Conservation (phyloP, 2,113 vertebrate species). For the Emydocephalus ijimae region DNA sequence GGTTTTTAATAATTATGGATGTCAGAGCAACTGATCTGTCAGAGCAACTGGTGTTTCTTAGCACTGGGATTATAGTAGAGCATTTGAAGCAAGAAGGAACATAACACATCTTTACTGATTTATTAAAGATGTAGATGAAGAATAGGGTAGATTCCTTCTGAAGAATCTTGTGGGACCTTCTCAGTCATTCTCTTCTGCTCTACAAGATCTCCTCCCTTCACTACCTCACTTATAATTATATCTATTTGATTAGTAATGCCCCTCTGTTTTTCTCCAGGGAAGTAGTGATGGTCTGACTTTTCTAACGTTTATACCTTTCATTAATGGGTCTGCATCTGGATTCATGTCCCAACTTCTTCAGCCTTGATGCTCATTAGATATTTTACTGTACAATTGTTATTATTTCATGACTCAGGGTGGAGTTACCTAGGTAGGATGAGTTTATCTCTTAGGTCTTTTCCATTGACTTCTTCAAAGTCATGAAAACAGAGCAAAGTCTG, state of each 20-base stretch:
- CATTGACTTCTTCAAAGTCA: neutral
- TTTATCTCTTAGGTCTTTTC: neutral
- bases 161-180: neutral
- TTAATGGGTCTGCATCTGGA: neutral
- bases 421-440: neutral
- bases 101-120: too few species aligned
- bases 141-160: neutral
- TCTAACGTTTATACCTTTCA: neutral
- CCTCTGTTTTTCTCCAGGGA: neutral
- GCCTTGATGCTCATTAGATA: neutral
- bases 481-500: neutral
- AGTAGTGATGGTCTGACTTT: fast-evolving
- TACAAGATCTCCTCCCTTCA: too few species aligned
- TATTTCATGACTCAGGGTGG: neutral
- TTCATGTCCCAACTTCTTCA: neutral
- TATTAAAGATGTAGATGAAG: too few species aligned
- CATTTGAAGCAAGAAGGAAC: too few species aligned
- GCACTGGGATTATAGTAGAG: too few species aligned
- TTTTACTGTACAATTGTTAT: neutral
- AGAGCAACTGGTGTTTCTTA: too few species aligned
- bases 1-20: too few species aligned
- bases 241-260: neutral
- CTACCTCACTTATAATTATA: neutral
- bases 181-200: neutral
- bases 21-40: too few species aligned